Evolutionary conservation across 2,113 vertebrate genomes (phyloP).

Genomic region (Alces alces): DNA sequence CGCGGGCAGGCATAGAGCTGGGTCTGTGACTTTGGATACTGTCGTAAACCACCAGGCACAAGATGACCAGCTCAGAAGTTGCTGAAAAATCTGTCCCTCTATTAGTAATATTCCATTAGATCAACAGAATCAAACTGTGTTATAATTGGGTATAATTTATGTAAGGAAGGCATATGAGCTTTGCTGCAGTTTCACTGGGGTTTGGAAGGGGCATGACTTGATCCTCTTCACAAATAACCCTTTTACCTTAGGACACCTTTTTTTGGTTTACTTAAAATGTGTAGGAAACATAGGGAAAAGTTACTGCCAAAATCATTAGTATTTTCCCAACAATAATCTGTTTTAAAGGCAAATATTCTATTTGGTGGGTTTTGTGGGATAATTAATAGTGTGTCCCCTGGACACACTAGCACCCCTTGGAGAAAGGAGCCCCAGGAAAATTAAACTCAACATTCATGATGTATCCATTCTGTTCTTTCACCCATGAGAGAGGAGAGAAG

Average conservation of each 20-base stretch:
- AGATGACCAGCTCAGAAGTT: not conserved
- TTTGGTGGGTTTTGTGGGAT: not conserved
- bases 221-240: not conserved
- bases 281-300: not conserved
- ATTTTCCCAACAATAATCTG: not conserved
- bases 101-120: not conserved
- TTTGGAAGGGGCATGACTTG: not conserved
- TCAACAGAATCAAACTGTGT: not conserved
- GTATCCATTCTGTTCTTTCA: not conserved
- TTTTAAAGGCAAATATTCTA: slow-evolving; percentile 1
- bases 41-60: not conserved
- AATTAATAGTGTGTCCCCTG: not conserved
- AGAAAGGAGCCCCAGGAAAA: not conserved
- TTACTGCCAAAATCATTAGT: not conserved
- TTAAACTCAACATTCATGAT: not conserved
- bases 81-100: not conserved
- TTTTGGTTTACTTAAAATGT: not conserved
- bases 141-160: not conserved
- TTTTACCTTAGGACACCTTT: not conserved
- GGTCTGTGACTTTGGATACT: not conserved
- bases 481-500: not conserved
- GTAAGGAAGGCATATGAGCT: not conserved
- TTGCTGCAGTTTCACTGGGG: not conserved
- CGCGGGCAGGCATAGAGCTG: too few species aligned
- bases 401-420: not conserved